phyloP scores from a whole-genome alignment of 2,888 invertebrate genomes.

The Pyralis farinalis region DNA sequence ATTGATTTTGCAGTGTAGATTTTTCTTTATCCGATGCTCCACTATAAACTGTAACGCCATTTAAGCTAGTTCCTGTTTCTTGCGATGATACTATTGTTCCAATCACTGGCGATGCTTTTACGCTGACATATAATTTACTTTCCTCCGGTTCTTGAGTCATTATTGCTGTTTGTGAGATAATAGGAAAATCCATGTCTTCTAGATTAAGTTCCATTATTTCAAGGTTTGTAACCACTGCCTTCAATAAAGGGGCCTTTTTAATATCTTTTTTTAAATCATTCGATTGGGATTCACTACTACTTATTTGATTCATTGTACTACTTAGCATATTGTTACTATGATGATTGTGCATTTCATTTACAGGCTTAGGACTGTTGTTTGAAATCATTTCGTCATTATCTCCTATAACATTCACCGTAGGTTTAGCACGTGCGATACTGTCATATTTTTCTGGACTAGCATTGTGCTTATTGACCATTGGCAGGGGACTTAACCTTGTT shows the following conservation, averaged over 20 bases:
- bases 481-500: slow-evolving; percentile 62
- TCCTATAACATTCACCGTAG: not conserved
- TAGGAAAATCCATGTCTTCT: not conserved
- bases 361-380: not conserved
- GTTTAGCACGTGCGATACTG: not conserved
- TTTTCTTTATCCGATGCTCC: too few relatives aligned
- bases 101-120: not conserved
- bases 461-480: slow-evolving; percentile 32
- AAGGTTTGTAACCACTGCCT: not conserved
- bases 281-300: not conserved
- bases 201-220: slow-evolving; percentile 1
- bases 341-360: too few relatives aligned
- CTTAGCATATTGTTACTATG: too few relatives aligned
- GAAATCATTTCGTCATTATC: not conserved
- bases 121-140: not conserved
- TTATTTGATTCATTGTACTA: too few relatives aligned
- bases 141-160: not conserved
- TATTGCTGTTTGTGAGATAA: slow-evolving; percentile 4
- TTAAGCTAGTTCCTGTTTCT: not conserved
- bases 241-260: not conserved
- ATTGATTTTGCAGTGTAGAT: too few relatives aligned
- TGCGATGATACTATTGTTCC: not conserved
- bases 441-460: not conserved
- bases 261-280: not conserved
- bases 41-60: too few relatives aligned